Conservation (phyloP, 2,113 vertebrate genomes). For the Empidonax traillii region DNA sequence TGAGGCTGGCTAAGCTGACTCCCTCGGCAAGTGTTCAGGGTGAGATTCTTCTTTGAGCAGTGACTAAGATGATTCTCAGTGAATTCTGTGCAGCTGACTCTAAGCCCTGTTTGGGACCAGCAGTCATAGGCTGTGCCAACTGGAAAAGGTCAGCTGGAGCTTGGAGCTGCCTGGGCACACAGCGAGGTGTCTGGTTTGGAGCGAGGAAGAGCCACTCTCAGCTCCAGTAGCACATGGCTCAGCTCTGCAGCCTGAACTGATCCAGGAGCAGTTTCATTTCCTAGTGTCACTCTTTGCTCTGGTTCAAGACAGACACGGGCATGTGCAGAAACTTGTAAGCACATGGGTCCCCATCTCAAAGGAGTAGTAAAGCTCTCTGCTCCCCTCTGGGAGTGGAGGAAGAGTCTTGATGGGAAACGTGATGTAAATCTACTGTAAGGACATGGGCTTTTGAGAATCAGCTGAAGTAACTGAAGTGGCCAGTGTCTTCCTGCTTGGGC, state of each 20-base stretch:
- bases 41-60: constrained; percentile 20
- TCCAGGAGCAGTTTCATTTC: neutral
- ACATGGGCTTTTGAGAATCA: neutral
- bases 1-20: neutral
- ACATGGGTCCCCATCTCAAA: rapidly evolving
- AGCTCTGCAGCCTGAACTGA: neutral
- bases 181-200: neutral
- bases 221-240: neutral
- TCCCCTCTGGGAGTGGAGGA: neutral
- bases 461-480: neutral
- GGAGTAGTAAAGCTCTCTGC: neutral
- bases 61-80: constrained; percentile 21
- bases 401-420: neutral
- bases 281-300: neutral
- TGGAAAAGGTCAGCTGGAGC: constrained; percentile 42
- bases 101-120: constrained; percentile 13
- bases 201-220: neutral
- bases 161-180: neutral
- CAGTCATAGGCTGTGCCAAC: neutral
- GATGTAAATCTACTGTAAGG: neutral
- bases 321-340: neutral
- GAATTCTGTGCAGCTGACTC: neutral
- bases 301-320: neutral
- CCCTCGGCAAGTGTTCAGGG: neutral
- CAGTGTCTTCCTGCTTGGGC: neutral